Evolutionary conservation across 2,888 invertebrate genomes (phyloP).

Genomic region (Dryocosmus kuriphilus): DNA sequence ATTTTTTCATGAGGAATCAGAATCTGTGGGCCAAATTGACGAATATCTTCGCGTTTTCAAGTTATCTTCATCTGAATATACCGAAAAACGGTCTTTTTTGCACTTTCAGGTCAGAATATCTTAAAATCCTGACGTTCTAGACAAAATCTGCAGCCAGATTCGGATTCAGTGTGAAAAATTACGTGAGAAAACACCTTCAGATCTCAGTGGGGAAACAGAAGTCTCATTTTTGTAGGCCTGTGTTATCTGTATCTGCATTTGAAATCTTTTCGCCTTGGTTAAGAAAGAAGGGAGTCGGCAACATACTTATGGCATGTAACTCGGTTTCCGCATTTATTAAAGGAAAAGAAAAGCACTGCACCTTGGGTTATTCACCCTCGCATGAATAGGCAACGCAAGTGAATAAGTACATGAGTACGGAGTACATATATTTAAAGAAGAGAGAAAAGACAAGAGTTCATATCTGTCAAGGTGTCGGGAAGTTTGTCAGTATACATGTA

Average conservation of each 20-base stretch:
- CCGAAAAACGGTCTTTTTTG: too few relatives aligned
- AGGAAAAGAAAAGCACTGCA: conserved; percentile 24
- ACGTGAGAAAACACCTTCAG: too few relatives aligned
- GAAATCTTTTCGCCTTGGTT: background rate
- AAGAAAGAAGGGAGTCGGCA: background rate
- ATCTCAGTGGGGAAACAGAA: too few relatives aligned
- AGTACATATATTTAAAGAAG: conserved; percentile 30
- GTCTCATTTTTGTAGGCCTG: too few relatives aligned
- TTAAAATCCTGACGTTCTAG: too few relatives aligned
- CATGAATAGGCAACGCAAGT: conserved; percentile 19
- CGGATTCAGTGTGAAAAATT: too few relatives aligned
- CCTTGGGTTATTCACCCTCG: conserved; percentile 22
- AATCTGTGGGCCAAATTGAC: too few relatives aligned
- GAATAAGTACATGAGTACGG: conserved; percentile 34
- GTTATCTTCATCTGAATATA: too few relatives aligned
- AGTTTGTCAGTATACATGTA: conserved; percentile 53
- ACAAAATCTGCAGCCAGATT: too few relatives aligned
- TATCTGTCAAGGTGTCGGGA: conserved; percentile 54
- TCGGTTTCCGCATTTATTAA: conserved; percentile 9
- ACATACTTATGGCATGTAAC: background rate
- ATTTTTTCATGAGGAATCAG: too few relatives aligned
- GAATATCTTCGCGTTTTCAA: too few relatives aligned
- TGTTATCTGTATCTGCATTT: background rate
- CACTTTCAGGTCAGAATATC: too few relatives aligned
- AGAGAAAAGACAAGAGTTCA: conserved; percentile 45